phyloP scores from a whole-genome alignment of 2,888 invertebrate species.

The Hemaris fuciformis region DNA sequence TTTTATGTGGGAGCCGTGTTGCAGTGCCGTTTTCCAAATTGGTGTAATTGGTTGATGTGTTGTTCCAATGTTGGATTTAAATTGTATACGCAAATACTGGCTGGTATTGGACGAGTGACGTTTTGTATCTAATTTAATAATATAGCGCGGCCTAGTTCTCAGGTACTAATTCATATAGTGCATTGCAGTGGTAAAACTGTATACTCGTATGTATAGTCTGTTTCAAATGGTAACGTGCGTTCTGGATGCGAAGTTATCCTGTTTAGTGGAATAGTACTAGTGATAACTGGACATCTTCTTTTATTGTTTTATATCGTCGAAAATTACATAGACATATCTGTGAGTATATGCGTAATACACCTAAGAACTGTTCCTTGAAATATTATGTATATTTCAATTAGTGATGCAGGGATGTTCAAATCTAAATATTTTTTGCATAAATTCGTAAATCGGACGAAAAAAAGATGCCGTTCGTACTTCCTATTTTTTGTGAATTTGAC shows the following conservation, averaged over 20 bases:
- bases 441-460: neutral
- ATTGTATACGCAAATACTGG: neutral
- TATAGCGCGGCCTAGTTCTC: neutral
- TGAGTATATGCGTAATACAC: neutral
- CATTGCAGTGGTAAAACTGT: neutral
- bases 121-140: neutral
- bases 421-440: neutral
- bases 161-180: neutral
- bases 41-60: neutral
- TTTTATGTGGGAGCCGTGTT: conserved; percentile 1
- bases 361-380: neutral
- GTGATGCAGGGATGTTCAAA: neutral
- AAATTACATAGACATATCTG: neutral
- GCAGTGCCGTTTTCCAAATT: neutral
- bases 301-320: neutral
- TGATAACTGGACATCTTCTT: neutral
- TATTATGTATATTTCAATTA: neutral
- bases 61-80: neutral
- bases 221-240: neutral
- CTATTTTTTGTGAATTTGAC: neutral
- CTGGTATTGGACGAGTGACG: neutral
- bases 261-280: neutral
- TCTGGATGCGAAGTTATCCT: neutral
- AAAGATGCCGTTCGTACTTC: neutral
- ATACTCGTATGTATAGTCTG: neutral